phyloP scores from a whole-genome alignment of 2,113 vertebrate genomes.

The Caracal caracal region DNA sequence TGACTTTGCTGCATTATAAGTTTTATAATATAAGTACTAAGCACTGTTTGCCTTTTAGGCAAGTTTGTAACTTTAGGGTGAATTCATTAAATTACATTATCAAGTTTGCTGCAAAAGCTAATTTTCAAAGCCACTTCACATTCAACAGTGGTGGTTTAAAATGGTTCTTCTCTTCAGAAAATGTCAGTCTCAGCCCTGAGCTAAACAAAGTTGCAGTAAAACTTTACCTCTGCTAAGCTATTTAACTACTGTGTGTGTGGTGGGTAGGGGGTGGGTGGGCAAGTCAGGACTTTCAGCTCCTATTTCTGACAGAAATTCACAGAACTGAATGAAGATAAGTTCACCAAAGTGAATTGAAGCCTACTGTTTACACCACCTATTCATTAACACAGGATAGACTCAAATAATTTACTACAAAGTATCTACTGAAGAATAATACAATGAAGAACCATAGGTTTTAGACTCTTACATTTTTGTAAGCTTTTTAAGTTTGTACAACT shows the following conservation, averaged over 20 bases:
- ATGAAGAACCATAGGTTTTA: neutral
- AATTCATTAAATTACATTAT: slow-evolving; percentile 23
- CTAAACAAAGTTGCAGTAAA: neutral
- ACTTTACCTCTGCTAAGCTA: neutral
- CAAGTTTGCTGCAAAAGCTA: neutral
- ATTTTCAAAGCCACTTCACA: slow-evolving; percentile 31
- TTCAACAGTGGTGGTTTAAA: neutral
- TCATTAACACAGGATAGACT: neutral
- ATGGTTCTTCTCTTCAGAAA: slow-evolving; percentile 32
- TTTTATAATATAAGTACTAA: neutral
- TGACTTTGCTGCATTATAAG: neutral
- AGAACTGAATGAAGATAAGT: slow-evolving; percentile 1
- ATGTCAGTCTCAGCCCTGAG: neutral
- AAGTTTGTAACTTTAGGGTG: neutral
- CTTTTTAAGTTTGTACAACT: slow-evolving; percentile 5
- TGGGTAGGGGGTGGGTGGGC: neutral
- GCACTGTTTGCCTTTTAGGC: neutral
- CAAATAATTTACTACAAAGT: neutral
- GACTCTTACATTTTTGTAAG: neutral
- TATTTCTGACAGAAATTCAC: neutral
- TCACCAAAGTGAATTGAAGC: neutral
- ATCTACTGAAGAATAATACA: neutral
- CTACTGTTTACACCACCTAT: neutral
- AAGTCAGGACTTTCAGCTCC: neutral
- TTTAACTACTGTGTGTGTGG: neutral